Evolutionary conservation across 2,888 invertebrate species (phyloP).

Genomic region (Poecilus cupreus): DNA sequence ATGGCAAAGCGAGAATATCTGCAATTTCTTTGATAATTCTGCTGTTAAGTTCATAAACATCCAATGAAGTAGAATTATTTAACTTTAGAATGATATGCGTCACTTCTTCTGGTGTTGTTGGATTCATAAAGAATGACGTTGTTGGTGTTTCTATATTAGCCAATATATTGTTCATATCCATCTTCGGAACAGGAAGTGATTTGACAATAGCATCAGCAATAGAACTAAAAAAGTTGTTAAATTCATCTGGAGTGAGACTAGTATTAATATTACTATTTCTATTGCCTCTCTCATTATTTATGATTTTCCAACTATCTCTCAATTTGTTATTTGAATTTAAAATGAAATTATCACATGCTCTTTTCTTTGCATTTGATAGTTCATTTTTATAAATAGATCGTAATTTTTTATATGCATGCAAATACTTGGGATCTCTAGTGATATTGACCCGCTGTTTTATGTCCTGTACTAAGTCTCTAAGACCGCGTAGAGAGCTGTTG

Average conservation of each 20-base stretch:
- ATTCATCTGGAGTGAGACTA: neutral
- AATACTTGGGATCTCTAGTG: neutral
- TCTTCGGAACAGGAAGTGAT: neutral
- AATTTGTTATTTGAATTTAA: neutral
- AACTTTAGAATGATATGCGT: no score
- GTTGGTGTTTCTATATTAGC: no score
- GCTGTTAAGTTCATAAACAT: conserved; percentile 32
- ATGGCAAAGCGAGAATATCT: neutral
- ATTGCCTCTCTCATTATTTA: neutral
- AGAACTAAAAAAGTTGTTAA: neutral
- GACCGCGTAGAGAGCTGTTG: neutral
- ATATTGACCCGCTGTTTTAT: neutral
- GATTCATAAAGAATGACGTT: no score
- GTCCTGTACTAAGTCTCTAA: neutral
- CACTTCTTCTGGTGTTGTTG: no score
- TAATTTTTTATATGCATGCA: neutral
- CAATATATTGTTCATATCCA: no score
- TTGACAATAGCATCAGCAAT: neutral
- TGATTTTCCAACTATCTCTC: neutral
- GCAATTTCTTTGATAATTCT: conserved; percentile 33
- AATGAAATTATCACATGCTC: neutral
- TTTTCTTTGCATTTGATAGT: neutral
- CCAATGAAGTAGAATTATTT: neutral
- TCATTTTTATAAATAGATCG: neutral
- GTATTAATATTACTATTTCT: neutral